A percentile compares a stretch with the other conserved stretches of the same genome.
Evolutionary conservation across 2,888 invertebrate species (phyloP).

Genomic region (Ctena decussata): DNA sequence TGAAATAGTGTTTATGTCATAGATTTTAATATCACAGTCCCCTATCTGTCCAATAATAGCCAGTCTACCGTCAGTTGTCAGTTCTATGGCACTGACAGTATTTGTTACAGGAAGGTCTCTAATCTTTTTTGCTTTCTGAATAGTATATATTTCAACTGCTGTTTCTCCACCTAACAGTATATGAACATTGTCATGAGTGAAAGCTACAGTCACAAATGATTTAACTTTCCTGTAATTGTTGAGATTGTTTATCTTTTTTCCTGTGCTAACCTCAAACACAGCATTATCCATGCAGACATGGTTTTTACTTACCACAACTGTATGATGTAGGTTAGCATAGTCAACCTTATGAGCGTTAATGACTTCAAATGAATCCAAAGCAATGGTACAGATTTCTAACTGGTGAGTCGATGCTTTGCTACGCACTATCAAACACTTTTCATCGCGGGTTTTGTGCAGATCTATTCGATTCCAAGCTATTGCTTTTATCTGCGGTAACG

Average conservation of each 20-base stretch:
- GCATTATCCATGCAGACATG: constrained; percentile 65
- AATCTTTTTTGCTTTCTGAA: constrained; percentile 45
- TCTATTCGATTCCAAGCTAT: constrained; percentile 41
- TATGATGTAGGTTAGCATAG: constrained; percentile 44
- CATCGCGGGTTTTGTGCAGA: constrained; percentile 41
- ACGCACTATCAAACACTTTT: constrained; percentile 52
- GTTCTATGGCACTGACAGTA: constrained; percentile 62
- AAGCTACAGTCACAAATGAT: constrained; percentile 48
- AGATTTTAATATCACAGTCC: constrained; percentile 72
- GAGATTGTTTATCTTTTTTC: constrained; percentile 60
- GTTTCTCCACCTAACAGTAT: constrained; percentile 54
- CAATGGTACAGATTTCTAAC: constrained; percentile 32
- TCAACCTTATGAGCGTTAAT: constrained; percentile 43
- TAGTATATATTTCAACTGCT: constrained; percentile 49
- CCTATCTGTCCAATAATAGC: constrained; percentile 72
- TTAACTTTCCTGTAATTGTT: constrained; percentile 53
- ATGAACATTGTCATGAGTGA: constrained; percentile 56
- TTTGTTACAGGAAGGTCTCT: constrained; percentile 53
- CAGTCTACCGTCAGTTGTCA: constrained; percentile 68
- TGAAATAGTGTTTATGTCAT: constrained; percentile 45
- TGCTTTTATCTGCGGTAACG: constrained; percentile 45
- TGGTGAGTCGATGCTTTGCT: constrained; percentile 22
- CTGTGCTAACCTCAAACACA: constrained; percentile 52
- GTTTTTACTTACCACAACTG: constrained; percentile 38
- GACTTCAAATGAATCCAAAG: constrained; percentile 47